Base-by-base conservation (phyloP, 2,888 invertebrate genomes). In the Diadegma fenestrale region DNA sequence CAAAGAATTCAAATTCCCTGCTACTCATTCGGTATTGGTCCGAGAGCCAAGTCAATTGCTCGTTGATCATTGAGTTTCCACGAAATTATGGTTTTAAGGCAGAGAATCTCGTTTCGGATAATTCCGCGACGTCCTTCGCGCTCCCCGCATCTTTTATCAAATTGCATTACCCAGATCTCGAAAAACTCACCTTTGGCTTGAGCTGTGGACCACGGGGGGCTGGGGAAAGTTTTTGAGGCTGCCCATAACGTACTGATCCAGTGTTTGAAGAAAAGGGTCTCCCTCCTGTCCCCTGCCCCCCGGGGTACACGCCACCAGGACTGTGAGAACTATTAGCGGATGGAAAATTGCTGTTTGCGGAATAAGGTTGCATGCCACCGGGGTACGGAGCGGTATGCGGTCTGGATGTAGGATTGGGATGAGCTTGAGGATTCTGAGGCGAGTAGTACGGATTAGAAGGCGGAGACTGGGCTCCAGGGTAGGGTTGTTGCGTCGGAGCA, bases 221-320 rank as follows among this genome's bases (percentile, higher is more conserved):
- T 77, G 90, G 90, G 90, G 90, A 87, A 86, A 79, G 83, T 81
- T 88, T 82, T 61, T 82, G 80, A 48, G 87, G 76, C 71, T 85
- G 86, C 33, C 80, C 54, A 45, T 88, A 80, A 54, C 87, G 30
- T 73, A 63, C 80, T n/a, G 88, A 77, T 89, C 88, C 89, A 85
- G 87, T 85, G 51, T 90, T 87, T 69, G 88, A 79, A 88, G 88
- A 78, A 81, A 91, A 90, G n/a, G 86, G 87, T 82, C 88, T 88
- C 77, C 89, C 88, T 88, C 90, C 88, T 88, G 82, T 88, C 89
- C 91, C 93, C 90, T 91, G 92, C 90, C 93, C 93, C 92, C 92
- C 93, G 80, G 91, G 89, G 89, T 90, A 90, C 82, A 88, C 90
- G 87, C 88, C 89, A 82, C 90, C 90, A 87, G 89, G 89, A 77